A percentile compares a stretch with the other conserved stretches of the same genome.
Conservation (phyloP, 2,797 vertebrate genomes). For the Alauda arvensis region DNA sequence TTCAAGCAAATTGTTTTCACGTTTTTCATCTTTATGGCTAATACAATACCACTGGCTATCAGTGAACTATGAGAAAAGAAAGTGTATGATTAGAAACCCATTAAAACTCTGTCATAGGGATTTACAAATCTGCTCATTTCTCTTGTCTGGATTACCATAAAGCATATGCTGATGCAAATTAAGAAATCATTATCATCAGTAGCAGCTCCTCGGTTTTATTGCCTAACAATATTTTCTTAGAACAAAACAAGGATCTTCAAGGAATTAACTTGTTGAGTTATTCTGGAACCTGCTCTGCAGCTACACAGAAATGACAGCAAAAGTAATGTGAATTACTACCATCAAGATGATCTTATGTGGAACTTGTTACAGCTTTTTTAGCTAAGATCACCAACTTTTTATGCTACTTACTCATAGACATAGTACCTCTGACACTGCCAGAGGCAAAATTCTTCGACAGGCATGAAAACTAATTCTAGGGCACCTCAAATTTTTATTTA, state of each 20-base stretch:
- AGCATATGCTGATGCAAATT: not conserved
- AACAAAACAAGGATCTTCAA: not conserved
- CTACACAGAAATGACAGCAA: not conserved
- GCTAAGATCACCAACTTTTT: not conserved
- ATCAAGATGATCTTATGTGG: not conserved
- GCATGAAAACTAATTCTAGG: not conserved
- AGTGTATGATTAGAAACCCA: not conserved
- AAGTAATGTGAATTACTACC: not conserved
- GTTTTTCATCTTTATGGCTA: not conserved
- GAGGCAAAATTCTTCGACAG: not conserved
- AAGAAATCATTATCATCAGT: not conserved
- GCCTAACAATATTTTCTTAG: not conserved
- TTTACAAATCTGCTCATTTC: not conserved
- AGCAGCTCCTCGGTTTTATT: not conserved
- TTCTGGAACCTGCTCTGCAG: not conserved
- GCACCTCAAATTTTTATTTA: not conserved
- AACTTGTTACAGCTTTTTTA: not conserved
- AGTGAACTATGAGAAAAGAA: not conserved
- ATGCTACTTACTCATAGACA: not conserved
- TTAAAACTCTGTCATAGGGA: not conserved
- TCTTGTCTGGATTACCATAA: not conserved
- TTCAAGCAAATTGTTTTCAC: conserved; percentile 1
- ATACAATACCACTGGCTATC: not conserved
- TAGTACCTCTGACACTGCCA: not conserved
- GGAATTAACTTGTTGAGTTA: not conserved